These are phyloP conservation scores for Neoniphon sammara DNA, from an alignment of 2,797 vertebrate species.

Conservation along the genomic window DNA sequence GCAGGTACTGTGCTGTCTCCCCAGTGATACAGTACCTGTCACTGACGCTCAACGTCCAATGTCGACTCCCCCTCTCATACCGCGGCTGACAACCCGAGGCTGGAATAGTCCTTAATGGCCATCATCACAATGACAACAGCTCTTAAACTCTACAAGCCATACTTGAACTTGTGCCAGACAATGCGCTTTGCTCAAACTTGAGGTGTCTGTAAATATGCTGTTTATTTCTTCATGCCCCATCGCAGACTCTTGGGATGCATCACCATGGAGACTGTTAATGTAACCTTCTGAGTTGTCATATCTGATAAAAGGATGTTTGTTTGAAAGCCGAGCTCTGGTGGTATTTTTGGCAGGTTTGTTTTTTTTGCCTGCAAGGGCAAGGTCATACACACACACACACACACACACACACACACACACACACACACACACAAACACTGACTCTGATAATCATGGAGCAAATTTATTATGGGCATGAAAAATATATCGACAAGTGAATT, in stretches of 20 bases:
- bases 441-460: background rate
- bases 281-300: constrained; percentile 17
- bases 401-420: too few relatives aligned
- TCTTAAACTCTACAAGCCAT: constrained; percentile 17
- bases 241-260: background rate
- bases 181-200: constrained; percentile 13
- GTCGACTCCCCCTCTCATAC: background rate
- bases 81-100: background rate
- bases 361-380: constrained; percentile 8
- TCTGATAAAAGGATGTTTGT: constrained; percentile 10
- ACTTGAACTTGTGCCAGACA: constrained; percentile 6
- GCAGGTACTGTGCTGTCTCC: background rate
- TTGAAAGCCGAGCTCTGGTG: background rate
- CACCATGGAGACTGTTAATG: constrained; percentile 18
- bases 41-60: background rate
- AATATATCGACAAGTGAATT: background rate
- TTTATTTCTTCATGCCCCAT: constrained; percentile 11
- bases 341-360: background rate
- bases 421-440: too few relatives aligned
- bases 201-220: constrained; percentile 15
- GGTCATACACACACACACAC: background rate
- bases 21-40: background rate
- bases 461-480: background rate
- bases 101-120: constrained; percentile 26
- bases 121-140: constrained; percentile 28